phyloP scores from a whole-genome alignment of 2,113 vertebrate genomes.

The Trogon melanurus region DNA sequence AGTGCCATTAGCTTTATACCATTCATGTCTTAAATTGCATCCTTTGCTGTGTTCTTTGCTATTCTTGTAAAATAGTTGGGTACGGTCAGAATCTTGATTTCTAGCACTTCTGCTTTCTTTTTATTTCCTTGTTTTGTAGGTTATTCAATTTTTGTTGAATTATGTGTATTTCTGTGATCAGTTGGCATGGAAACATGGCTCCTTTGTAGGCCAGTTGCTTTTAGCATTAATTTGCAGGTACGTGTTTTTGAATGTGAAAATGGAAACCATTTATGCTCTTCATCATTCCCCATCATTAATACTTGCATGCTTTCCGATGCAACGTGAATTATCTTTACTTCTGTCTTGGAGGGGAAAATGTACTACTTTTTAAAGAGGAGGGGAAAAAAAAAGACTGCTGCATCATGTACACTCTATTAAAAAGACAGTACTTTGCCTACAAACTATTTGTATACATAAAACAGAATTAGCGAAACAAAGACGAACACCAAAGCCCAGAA shows the following conservation, averaged over 20 bases:
- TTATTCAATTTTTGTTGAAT: conserved; percentile 29
- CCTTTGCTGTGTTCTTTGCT: conserved; percentile 28
- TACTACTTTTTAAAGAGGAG: background rate
- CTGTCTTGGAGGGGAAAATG: background rate
- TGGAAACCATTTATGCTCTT: conserved; percentile 46
- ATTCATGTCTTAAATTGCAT: background rate
- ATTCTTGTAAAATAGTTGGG: conserved; percentile 23
- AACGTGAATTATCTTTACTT: background rate
- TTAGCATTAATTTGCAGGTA: conserved; percentile 68
- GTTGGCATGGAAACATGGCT: conserved; percentile 63
- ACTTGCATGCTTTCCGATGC: background rate
- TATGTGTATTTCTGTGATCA: conserved; percentile 43
- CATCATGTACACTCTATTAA: background rate
- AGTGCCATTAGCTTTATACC: conserved; percentile 6
- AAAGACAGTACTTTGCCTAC: background rate
- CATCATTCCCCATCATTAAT: conserved; percentile 35
- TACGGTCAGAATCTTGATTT: conserved; percentile 24
- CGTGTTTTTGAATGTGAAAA: conserved; percentile 53
- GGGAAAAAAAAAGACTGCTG: background rate
- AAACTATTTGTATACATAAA: background rate
- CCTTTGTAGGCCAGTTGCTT: conserved; percentile 55
- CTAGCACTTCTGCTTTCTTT: background rate
- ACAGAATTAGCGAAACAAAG: background rate
- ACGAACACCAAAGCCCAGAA: background rate
- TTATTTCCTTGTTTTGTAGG: conserved; percentile 28